Evolutionary conservation across 2,113 vertebrate genomes (phyloP).

Genomic region (Microcebus ravelobensis): DNA sequence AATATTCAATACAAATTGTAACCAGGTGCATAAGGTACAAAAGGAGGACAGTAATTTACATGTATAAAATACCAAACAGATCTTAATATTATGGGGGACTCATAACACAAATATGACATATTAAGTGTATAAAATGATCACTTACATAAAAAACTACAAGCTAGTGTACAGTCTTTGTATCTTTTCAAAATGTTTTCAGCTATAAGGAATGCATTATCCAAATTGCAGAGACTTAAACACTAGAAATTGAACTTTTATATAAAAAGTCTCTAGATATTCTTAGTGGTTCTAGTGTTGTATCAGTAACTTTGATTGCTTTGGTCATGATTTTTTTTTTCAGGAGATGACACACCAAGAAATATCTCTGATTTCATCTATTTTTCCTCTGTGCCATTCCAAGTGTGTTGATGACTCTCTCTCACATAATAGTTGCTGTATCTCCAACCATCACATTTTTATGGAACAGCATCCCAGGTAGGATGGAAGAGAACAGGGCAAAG

Average conservation of each 20-base stretch:
- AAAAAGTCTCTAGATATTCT: neutral
- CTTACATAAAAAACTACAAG: neutral
- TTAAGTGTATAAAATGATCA: neutral
- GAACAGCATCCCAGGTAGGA: neutral
- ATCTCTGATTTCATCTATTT: neutral
- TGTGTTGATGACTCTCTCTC: neutral
- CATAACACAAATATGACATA: neutral
- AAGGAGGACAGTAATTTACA: neutral
- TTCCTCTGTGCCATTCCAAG: neutral
- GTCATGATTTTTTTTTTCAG: too few relatives aligned
- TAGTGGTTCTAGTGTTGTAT: neutral
- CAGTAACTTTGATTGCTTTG: neutral
- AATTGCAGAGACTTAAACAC: neutral
- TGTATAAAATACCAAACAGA: neutral
- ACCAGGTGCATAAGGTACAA: neutral
- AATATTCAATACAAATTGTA: neutral
- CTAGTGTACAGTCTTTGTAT: neutral
- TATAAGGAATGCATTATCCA: neutral
- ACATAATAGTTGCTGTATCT: neutral
- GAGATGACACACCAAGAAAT: too few relatives aligned
- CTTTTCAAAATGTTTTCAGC: neutral
- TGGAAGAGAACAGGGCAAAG: neutral
- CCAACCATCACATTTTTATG: neutral
- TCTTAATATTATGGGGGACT: neutral
- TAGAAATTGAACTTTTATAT: neutral